A percentile compares a stretch with the other conserved stretches of the same genome.
phyloP scores from a whole-genome alignment of 23 tunicate species.

The Ciona savignyi region DNA sequence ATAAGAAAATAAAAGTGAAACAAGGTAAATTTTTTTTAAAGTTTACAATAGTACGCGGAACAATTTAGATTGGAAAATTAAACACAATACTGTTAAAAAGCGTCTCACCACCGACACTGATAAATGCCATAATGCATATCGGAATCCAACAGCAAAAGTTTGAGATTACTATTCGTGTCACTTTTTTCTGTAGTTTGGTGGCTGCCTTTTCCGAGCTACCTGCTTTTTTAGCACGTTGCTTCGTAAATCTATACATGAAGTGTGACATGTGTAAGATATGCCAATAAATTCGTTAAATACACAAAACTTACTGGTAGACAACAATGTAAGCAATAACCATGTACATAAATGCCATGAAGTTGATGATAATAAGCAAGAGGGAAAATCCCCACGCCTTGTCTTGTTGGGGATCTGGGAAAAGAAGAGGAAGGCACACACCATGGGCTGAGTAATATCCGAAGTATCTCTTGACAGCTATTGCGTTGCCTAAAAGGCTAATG shows the following conservation, averaged over 20 bases:
- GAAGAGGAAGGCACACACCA: constrained; percentile 72
- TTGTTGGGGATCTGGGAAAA: constrained; percentile 39
- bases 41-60: too few relatives aligned
- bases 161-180: constrained; percentile 45
- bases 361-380: constrained; percentile 33
- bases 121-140: constrained; percentile 64
- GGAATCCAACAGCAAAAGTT: constrained; percentile 83
- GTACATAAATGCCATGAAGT: constrained; percentile 51
- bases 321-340: constrained; percentile 35
- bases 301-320: constrained; percentile 37
- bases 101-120: constrained; percentile 54
- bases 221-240: background rate
- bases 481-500: background rate
- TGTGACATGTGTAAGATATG: background rate
- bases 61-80: too few relatives aligned
- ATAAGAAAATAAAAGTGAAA: too few relatives aligned
- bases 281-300: background rate
- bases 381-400: constrained; percentile 78
- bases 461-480: background rate
- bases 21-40: too few relatives aligned
- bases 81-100: too few relatives aligned
- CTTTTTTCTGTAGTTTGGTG: constrained; percentile 30
- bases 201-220: background rate
- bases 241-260: background rate
- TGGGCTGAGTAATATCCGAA: constrained; percentile 87